Evolutionary conservation across 2,797 vertebrate species (phyloP).

Genomic region (Aulostomus chinensis): DNA sequence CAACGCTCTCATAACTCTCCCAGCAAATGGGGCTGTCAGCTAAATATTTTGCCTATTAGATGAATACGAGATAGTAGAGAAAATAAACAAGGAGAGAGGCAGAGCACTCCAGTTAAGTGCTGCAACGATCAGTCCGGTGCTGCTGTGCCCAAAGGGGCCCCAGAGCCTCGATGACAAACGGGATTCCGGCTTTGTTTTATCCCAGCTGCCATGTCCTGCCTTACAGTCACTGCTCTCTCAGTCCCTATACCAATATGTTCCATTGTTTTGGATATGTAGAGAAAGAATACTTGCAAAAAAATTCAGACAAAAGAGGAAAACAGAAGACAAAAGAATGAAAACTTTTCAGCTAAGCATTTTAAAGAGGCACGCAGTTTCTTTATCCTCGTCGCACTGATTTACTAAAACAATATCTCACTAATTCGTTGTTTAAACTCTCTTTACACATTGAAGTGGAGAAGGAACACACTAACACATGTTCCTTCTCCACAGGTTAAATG

Average conservation of each 20-base stretch:
- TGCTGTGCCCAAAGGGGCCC: constrained; percentile 74
- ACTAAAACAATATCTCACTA: too few species aligned
- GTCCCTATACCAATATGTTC: constrained; percentile 8
- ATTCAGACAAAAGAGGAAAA: constrained; percentile 10
- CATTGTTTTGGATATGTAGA: constrained; percentile 28
- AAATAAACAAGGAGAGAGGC: constrained; percentile 78
- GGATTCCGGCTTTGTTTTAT: constrained; percentile 62
- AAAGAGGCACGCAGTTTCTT: too few species aligned
- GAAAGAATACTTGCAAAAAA: constrained; percentile 20
- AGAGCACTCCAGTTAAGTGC: constrained; percentile 78
- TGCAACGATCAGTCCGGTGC: constrained; percentile 62
- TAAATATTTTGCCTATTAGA: constrained; percentile 87
- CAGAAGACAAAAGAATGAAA: constrained; percentile 4
- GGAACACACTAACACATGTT: neutral
- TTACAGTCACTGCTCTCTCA: constrained; percentile 22
- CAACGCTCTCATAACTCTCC: constrained; percentile 80
- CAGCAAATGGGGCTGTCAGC: constrained; percentile 82
- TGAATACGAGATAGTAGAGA: constrained; percentile 73
- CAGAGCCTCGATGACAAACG: constrained; percentile 76
- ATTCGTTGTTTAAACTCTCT: too few species aligned
- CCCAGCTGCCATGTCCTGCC: constrained; percentile 53
- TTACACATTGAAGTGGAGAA: too few species aligned
- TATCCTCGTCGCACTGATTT: too few species aligned
- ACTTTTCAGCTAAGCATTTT: constrained; percentile 10
- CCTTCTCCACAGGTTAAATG: constrained; percentile 85